Base-by-base conservation (phyloP, 2,888 invertebrate genomes). In the Mactromeris polynyma region DNA sequence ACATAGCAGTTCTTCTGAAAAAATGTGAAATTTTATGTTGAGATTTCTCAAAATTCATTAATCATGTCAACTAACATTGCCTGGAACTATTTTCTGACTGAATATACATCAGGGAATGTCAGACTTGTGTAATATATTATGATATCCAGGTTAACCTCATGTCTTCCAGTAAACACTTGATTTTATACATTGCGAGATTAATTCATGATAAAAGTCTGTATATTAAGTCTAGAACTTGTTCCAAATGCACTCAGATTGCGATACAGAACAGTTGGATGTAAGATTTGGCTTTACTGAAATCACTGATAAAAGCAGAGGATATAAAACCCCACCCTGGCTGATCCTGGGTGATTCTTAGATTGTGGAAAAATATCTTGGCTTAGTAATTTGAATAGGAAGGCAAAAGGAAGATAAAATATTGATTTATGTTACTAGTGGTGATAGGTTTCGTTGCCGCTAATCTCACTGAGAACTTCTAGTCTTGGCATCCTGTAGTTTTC, bases 251-350 rank as follows among this genome's bases (percentile, higher is more conserved):
- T 36, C 2, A 73, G 73, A 73, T 36, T 19, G 0, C 7, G 73
- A 73, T 73, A 73, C 17, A 17, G 6, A 33, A 73, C 73, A 33
- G 73, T 73, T 73, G 73, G 73, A 33, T 73, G 26, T 14, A 4
- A 73, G 73, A 73, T 73, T 33, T 73, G 19, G 73, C 9, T 36
- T 36, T 73, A 17, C 73, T 6, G 36, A 36, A 73, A 73, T 26
- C 36, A 33, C 19, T 73, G 73, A 73, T 73, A 73, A 73, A 21
- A 73, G 14, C 31, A 73, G 36, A 33, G 11, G 36, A 73, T 73
- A 73, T 36, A 1, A 73, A 36, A 33, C 84, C 54, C 84, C 84
- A 78, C 84, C 84, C 84, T 40, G 54, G 26, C 38, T 84, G 54
- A 78, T 78, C 77, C 14, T 4, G 26, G 40, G 14, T 73, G 33